Evolutionary conservation across 2,797 vertebrate species (phyloP).

Genomic region (Sparus aurata): DNA sequence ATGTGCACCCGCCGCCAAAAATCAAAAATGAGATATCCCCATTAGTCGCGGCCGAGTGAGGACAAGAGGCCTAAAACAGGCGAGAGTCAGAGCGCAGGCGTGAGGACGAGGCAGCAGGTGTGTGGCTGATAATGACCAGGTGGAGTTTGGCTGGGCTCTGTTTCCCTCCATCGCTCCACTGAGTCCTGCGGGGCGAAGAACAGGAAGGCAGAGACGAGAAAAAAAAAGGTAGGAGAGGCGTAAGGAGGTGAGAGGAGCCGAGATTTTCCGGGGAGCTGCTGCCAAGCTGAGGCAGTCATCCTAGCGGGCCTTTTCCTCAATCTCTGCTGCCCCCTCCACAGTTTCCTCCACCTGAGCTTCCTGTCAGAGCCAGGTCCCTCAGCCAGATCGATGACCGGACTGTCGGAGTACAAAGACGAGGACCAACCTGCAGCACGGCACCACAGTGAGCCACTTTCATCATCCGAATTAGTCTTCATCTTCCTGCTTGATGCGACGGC

Average conservation of each 20-base stretch:
- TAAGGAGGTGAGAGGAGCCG: slow-evolving; percentile 43
- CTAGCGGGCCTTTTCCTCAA: slow-evolving; percentile 40
- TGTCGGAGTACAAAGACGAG: slow-evolving; percentile 19
- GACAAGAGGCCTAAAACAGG: slow-evolving; percentile 50
- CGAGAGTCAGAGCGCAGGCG: slow-evolving; percentile 29
- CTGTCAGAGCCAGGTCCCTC: slow-evolving; percentile 24
- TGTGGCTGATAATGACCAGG: slow-evolving; percentile 75
- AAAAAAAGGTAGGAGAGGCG: slow-evolving; percentile 31
- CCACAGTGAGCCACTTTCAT: slow-evolving; percentile 31
- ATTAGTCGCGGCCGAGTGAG: slow-evolving; percentile 65
- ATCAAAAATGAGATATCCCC: slow-evolving; percentile 35
- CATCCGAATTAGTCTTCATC: slow-evolving; percentile 16
- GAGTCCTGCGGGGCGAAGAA: slow-evolving; percentile 52
- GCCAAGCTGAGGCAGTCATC: slow-evolving; percentile 54
- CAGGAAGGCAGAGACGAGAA: slow-evolving; percentile 27
- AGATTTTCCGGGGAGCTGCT: slow-evolving; percentile 41
- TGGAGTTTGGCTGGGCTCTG: slow-evolving; percentile 70
- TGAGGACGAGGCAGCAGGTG: slow-evolving; percentile 77
- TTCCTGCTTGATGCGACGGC: slow-evolving; percentile 19
- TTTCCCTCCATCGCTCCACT: slow-evolving; percentile 69
- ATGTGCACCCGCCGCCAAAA: slow-evolving; percentile 7
- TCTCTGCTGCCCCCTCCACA: slow-evolving; percentile 45
- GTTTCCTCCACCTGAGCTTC: slow-evolving; percentile 72
- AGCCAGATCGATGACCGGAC: slow-evolving; percentile 59
- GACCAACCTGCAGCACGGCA: slow-evolving; percentile 27